Evolutionary conservation across 2,888 invertebrate genomes (phyloP).

Genomic region (Ashinkailepas kermadecensis): DNA sequence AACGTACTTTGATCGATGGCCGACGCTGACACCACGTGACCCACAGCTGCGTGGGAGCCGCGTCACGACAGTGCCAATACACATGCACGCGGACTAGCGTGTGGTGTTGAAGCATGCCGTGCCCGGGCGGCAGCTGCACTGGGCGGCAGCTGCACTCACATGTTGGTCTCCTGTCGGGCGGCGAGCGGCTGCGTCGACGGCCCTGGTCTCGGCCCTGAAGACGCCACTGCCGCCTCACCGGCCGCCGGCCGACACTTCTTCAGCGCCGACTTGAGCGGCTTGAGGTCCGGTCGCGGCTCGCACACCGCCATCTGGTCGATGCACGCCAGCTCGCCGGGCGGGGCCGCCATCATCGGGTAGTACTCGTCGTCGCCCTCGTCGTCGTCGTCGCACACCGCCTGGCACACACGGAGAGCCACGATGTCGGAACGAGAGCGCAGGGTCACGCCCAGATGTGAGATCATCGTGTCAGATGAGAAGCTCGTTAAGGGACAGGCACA

Average conservation of each 20-base stretch:
- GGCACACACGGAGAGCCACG: too few species aligned
- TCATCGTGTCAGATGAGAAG: too few species aligned
- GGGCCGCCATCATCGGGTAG: constrained; percentile 26
- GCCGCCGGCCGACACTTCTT: constrained; percentile 50
- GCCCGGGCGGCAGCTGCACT: constrained; percentile 34
- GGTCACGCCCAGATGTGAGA: too few species aligned
- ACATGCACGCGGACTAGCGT: too few species aligned
- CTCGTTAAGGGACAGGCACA: too few species aligned
- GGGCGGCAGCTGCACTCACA: constrained; percentile 41
- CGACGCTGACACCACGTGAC: neutral
- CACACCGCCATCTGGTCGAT: constrained; percentile 67
- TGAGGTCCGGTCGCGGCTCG: constrained; percentile 82
- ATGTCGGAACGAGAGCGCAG: too few species aligned
- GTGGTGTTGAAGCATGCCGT: too few species aligned
- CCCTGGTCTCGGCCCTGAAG: constrained; percentile 36
- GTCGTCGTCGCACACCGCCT: constrained; percentile 27
- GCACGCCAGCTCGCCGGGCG: constrained; percentile 21
- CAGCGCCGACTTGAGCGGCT: constrained; percentile 84
- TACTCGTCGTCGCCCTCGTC: constrained; percentile 31
- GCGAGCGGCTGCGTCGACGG: constrained; percentile 34
- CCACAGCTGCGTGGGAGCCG: neutral
- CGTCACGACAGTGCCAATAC: too few species aligned
- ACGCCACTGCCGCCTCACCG: neutral
- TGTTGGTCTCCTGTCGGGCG: neutral
- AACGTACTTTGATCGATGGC: constrained; percentile 29